Conservation (phyloP, 2,888 invertebrate genomes). For the Cosmorhoe ocellata region DNA sequence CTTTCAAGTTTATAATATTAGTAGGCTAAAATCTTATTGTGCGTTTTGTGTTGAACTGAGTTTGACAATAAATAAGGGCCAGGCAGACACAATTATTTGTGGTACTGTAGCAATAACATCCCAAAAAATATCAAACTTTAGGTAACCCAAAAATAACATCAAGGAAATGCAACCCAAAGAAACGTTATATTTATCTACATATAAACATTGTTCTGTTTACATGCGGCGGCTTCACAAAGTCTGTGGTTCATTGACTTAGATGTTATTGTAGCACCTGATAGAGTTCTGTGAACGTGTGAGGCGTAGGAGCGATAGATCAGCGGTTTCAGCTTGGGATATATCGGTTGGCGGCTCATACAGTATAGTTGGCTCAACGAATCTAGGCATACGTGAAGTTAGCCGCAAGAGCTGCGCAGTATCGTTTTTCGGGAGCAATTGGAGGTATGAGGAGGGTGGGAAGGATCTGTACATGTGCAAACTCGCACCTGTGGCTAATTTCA, state of each 20-base stretch:
- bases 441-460: no score
- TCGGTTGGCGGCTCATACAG: not conserved
- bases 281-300: slow-evolving; percentile 7
- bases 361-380: no score
- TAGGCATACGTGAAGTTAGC: no score
- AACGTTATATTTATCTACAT: slow-evolving; percentile 38
- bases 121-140: slow-evolving; percentile 40
- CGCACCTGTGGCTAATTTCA: no score
- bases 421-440: no score
- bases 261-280: slow-evolving; percentile 66
- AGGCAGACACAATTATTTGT: no score
- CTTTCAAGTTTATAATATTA: no score
- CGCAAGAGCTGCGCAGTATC: no score
- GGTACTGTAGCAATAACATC: slow-evolving; percentile 36
- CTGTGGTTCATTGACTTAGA: slow-evolving; percentile 69
- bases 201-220: slow-evolving; percentile 55
- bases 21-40: no score
- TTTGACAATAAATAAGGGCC: no score
- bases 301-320: slow-evolving; percentile 4
- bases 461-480: no score
- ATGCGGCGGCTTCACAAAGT: slow-evolving; percentile 64
- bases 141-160: slow-evolving; percentile 23
- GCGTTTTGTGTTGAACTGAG: no score
- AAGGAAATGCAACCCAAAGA: slow-evolving; percentile 30
- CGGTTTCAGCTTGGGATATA: not conserved